Base-by-base conservation (phyloP, 2,888 invertebrate genomes). In the Corythucha ciliata region DNA sequence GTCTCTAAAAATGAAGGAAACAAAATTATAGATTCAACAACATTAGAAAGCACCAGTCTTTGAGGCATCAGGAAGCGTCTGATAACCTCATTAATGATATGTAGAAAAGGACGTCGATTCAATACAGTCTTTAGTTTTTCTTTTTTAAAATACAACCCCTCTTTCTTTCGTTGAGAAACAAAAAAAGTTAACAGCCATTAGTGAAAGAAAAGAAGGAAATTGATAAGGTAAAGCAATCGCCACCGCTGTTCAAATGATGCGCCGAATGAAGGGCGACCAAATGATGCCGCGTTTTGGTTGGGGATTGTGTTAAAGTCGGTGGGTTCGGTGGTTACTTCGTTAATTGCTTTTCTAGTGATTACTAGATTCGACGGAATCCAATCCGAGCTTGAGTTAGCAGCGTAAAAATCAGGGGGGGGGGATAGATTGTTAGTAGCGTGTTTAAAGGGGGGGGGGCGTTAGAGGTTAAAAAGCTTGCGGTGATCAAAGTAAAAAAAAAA, bases 301-400 rank as follows among this genome's bases (percentile, higher is more conserved):
- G 33, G 33, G 16, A 33, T 33, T n/a, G n/a, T n/a, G n/a, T n/a
- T n/a, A n/a, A n/a, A n/a, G n/a, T n/a, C n/a, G n/a, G n/a, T n/a
- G 5, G 33, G 33, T 5, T 14, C 16, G 5, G 33, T 33, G 16
- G 33, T 14, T 4, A 18, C 33, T 7, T 33, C 33, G n/a, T n/a
- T n/a, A n/a, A n/a, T n/a, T 7, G 33, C 34, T 34, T 50, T 50
- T 22, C 27, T 42, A 20, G 50, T 50, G 36, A 50, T 36, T 12
- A 50, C 44, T 16, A 50, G 29, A 18, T 42, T 44, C 6, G 50
- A 50, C 5, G 50, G 50, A n/a, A 42, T 34, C 50, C 50, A 50
- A 39, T 50, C 50, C 42, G 50, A 42, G 34, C 50, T 50, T 33
- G n/a, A n/a, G n/a, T n/a, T n/a, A n/a, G n/a, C n/a, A n/a, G n/a